Conservation (phyloP, 2,797 vertebrate species). For the Florisuga fusca region DNA sequence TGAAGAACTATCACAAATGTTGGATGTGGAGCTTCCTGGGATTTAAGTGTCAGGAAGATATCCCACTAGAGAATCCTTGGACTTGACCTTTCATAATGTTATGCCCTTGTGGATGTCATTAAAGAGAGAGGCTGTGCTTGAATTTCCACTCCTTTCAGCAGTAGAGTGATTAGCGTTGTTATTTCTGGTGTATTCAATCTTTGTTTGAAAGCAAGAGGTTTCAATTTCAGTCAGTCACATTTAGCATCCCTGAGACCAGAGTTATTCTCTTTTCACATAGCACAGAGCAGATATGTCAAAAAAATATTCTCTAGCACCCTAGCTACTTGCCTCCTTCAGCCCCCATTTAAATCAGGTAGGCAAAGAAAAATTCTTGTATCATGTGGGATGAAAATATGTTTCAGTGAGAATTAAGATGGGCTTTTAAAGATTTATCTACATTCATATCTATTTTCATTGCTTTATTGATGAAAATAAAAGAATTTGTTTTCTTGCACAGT, state of each 20-base stretch:
- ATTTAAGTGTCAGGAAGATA: background rate
- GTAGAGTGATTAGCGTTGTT: background rate
- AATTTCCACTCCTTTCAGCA: background rate
- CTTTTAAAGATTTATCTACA: background rate
- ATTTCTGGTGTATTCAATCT: background rate
- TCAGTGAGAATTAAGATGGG: background rate
- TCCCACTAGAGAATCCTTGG: background rate
- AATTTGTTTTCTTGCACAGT: background rate
- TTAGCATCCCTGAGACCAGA: background rate
- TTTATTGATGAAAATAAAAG: background rate
- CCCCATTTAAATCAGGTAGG: background rate
- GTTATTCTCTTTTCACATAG: background rate
- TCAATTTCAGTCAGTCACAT: background rate
- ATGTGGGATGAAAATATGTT: background rate
- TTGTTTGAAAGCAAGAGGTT: background rate
- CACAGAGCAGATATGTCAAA: background rate
- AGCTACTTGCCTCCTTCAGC: background rate
- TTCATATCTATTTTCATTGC: background rate
- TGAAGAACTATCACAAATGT: accelerated
- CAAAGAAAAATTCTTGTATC: background rate
- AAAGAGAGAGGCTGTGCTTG: background rate
- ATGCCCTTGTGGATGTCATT: background rate
- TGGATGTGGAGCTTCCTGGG: background rate
- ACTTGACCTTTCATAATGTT: background rate
- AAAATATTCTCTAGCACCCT: background rate